Evolutionary conservation across 2,888 invertebrate species (phyloP).

Genomic region (Scaptodrosophila latifasciaeformis): DNA sequence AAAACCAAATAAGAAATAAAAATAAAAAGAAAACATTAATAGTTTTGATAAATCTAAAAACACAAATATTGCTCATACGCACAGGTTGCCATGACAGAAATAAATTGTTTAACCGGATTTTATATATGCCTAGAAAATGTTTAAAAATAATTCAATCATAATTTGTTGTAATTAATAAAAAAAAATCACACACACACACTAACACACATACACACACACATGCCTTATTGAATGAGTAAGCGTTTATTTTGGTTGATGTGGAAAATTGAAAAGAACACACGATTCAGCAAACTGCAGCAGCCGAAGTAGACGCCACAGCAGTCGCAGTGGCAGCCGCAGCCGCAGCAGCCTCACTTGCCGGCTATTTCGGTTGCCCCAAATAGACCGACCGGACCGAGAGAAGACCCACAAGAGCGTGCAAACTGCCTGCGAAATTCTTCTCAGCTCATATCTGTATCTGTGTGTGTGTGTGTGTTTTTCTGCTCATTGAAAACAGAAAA

Average conservation of each 20-base stretch:
- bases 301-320: too few species aligned
- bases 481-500: slow-evolving; percentile 53
- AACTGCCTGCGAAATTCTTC: neutral
- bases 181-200: slow-evolving; percentile 29
- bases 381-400: too few species aligned
- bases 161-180: slow-evolving; percentile 65
- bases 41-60: slow-evolving; percentile 17
- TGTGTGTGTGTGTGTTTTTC: neutral
- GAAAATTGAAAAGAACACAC: too few species aligned
- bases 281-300: neutral
- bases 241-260: too few species aligned
- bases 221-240: too few species aligned
- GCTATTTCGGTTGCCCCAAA: slow-evolving; percentile 60
- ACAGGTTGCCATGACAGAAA: slow-evolving; percentile 29
- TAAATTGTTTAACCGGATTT: slow-evolving; percentile 29
- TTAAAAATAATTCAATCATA: slow-evolving; percentile 24
- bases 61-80: slow-evolving; percentile 41
- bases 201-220: slow-evolving; percentile 11
- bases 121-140: neutral
- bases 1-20: slow-evolving; percentile 12
- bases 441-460: neutral
- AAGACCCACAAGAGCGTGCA: slow-evolving; percentile 14
- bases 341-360: slow-evolving; percentile 46
- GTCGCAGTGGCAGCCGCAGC: slow-evolving; percentile 13
- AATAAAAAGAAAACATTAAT: neutral